Base-by-base conservation (phyloP, 2,888 invertebrate genomes). In the Drosophila ezoana region DNA sequence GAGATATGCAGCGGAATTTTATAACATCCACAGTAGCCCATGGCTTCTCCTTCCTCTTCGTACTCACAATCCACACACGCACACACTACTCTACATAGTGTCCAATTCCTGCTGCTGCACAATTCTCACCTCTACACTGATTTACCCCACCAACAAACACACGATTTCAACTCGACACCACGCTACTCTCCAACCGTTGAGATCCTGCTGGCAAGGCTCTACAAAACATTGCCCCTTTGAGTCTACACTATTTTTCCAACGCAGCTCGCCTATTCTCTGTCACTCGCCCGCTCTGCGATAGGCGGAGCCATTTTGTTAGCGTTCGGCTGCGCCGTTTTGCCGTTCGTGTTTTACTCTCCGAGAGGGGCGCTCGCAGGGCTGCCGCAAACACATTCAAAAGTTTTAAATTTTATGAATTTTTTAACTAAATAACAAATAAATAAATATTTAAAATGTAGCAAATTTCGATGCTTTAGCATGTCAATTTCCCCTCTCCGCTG, bases 301-400 rank as follows among this genome's bases (percentile, higher is more conserved):
- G 77, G 77, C 79, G 77, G 77, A 77, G 77, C 79, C 61, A 71
- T 52, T 69, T 64, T 58, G 58, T 28, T 53, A 32, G 66, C 43
- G 6, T 54, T 76, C 78, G 72, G 28, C 28, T 62, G 53, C 16
- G 4, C 32, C 3, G 59, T 61, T 58, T 52, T 23, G 37, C 28
- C 35, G 45, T 49, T 62, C 58, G 67, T 51, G 18, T 52, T 47
- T 59, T 32, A 35, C 20, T 32, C 33, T 45, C 13, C 6, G 40
- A 69, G 78, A 65, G 61, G 40, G 61, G 20, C 20, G 61, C 62
- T 16, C 11, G 18, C 56, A 58, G 16, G 43, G 20, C 63, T 66
- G 43, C 0, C 18, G 13, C 8, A n/a, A 6, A 3, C 0, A 9
- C 4, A 40, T 13, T n/a, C 8, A 18, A 14, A 20, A 9, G 16